phyloP scores from a whole-genome alignment of 2,797 vertebrate species.

The Cirrhinus molitorella region DNA sequence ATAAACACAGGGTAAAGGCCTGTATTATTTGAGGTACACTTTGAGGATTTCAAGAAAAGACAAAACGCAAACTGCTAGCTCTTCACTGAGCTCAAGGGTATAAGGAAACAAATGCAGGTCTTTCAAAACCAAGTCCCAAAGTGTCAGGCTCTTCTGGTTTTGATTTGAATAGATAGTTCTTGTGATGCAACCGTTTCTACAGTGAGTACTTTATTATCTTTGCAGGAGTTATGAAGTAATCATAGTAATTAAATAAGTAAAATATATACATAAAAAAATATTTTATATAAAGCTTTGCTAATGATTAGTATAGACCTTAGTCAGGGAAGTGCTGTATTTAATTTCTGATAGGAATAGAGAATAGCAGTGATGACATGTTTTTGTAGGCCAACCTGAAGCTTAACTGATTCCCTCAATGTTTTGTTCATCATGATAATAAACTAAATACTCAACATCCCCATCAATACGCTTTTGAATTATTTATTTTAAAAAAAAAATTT shows the following conservation, averaged over 20 bases:
- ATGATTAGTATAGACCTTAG: conserved; percentile 5
- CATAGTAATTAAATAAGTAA: not conserved
- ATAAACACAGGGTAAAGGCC: conserved; percentile 32
- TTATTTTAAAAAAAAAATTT: no score
- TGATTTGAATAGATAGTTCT: not conserved
- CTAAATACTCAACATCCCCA: no score
- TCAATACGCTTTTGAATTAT: no score
- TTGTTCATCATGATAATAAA: not conserved
- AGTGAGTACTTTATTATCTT: not conserved
- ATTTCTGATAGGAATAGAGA: not conserved
- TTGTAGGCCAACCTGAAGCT: not conserved
- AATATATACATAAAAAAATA: not conserved
- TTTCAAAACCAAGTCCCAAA: conserved; percentile 26
- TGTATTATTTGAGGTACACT: not conserved
- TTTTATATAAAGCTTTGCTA: conserved; percentile 2
- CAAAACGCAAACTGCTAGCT: not conserved
- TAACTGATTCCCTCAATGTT: not conserved
- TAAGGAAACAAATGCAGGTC: conserved; percentile 13
- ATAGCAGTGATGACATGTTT: not conserved
- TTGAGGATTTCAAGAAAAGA: conserved; percentile 22
- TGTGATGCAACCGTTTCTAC: not conserved
- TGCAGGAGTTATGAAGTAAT: conserved; percentile 4
- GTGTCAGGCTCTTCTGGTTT: conserved; percentile 29
- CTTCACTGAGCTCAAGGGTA: not conserved
- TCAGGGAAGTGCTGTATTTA: not conserved